Base-by-base conservation (phyloP, 2,113 vertebrate species). In the Hemichromis elongatus region DNA sequence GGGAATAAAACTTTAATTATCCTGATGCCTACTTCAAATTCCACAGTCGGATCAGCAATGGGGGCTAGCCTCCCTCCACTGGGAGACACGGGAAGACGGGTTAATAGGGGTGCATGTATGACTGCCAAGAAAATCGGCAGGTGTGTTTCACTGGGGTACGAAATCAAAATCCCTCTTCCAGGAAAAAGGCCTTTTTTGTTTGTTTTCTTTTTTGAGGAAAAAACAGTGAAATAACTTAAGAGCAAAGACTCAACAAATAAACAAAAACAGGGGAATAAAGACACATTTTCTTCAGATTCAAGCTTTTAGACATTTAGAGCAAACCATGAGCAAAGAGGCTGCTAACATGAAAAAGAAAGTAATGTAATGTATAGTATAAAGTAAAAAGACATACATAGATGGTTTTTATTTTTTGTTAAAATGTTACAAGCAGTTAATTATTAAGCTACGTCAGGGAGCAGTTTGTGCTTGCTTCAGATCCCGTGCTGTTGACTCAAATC, bases 1-100 rank as follows among this genome's bases (percentile, higher is more conserved):
- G 79, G 70, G 84, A 92, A 92, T 93, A 85, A 92, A 95, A 94
- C 90, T 93, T 94, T 93, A 94, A 95, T 94, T 94, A 94, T 92
- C 85, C 88, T 85, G 88, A 93, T 90, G 80, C 84, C 88, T 87
- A 75, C 63, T 77, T 87, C 89, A 63, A 85, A 73, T 85, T 63
- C 42, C 42, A 6, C 1, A 0, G 52, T 59, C 75, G 82, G 52
- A 88, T 79, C 63, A 82, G 78, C 10, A 10, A 79, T 14, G 11
- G 26, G 57, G 40, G 6, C 61, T 28, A n/a, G n/a, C 42, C 28
- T 18, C 40, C 42, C 21, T 63, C 92, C 79, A 13, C 10, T 3
- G 81, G 85, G 77, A 90, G 68, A 28, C 21, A 63, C 79, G 79
- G 87, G 85, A 87, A 91, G 82, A 50, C 28, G 79, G 90, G 91